phyloP scores from a whole-genome alignment of 2,888 invertebrate species.

The Myopa testacea region DNA sequence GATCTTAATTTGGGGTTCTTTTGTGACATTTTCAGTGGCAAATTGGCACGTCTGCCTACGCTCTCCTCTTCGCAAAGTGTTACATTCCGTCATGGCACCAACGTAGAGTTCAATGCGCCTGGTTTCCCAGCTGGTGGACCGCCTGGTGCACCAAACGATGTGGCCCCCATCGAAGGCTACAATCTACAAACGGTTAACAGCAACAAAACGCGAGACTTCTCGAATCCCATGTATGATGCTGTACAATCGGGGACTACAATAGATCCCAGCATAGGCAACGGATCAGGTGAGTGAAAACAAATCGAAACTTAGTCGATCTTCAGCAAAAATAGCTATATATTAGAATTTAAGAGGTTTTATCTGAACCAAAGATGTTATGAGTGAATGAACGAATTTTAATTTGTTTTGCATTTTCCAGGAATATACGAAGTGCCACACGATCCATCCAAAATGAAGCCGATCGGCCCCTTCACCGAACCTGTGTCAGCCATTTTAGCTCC shows the following conservation, averaged over 20 bases:
- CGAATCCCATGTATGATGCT: constrained; percentile 98
- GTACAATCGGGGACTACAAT: constrained; percentile 75
- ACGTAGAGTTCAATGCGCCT: constrained; percentile 84
- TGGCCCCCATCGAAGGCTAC: constrained; percentile 79
- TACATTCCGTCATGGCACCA: constrained; percentile 92
- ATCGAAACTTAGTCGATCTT: neutral
- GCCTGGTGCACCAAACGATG: constrained; percentile 63
- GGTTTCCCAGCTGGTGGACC: constrained; percentile 70
- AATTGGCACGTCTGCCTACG: constrained; percentile 82
- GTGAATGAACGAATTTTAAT: neutral
- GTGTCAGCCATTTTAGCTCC: constrained; percentile 84
- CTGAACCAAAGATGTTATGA: neutral
- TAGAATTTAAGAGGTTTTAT: neutral
- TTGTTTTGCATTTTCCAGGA: constrained; percentile 67
- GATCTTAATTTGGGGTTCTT: neutral
- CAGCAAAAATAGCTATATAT: neutral
- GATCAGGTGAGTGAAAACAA: constrained; percentile 69
- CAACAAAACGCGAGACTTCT: constrained; percentile 88
- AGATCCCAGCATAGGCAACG: constrained; percentile 73
- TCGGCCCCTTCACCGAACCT: constrained; percentile 71
- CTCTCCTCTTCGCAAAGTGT: constrained; percentile 90
- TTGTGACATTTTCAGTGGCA: constrained; percentile 73
- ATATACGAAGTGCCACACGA: constrained; percentile 87
- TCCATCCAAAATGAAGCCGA: constrained; percentile 75
- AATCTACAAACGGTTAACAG: constrained; percentile 80